phyloP scores from a whole-genome alignment of 2,797 vertebrate species.

The Morelia viridis region DNA sequence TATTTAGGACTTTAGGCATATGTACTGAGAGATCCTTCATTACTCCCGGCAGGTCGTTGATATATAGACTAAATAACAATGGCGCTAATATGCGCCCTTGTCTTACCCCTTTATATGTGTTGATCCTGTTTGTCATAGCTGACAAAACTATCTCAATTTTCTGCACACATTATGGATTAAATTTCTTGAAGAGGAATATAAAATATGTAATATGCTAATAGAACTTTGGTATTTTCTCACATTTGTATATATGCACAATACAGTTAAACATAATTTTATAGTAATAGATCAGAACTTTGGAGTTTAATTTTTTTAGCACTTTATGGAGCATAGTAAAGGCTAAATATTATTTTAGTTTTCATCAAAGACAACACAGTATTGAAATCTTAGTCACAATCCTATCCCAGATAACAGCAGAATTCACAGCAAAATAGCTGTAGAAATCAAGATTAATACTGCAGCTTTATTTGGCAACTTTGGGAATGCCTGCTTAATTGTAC shows the following conservation, averaged over 20 bases:
- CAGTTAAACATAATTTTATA: not conserved
- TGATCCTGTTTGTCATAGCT: not conserved
- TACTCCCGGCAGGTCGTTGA: no score
- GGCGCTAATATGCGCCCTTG: no score
- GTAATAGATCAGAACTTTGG: not conserved
- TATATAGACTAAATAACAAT: no score
- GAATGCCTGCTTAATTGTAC: not conserved
- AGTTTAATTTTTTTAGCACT: not conserved
- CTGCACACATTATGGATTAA: slow-evolving; percentile 59
- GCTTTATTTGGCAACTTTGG: not conserved
- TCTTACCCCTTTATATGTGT: no score
- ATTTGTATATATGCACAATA: slow-evolving; percentile 17
- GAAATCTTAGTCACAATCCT: not conserved
- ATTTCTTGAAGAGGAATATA: slow-evolving; percentile 50
- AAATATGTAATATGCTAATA: slow-evolving; percentile 37
- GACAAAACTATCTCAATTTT: slow-evolving; percentile 50
- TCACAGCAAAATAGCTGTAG: not conserved
- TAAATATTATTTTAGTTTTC: not conserved
- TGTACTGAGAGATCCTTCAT: no score
- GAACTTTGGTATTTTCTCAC: not conserved
- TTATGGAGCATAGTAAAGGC: not conserved
- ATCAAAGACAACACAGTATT: not conserved
- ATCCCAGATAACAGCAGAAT: not conserved
- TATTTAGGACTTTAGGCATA: no score
- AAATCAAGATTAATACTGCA: not conserved